Evolutionary conservation across 2,113 vertebrate genomes (phyloP), one percentile per base, ranked within the genome.

Genomic region (Synodontis membranacea): DNA sequence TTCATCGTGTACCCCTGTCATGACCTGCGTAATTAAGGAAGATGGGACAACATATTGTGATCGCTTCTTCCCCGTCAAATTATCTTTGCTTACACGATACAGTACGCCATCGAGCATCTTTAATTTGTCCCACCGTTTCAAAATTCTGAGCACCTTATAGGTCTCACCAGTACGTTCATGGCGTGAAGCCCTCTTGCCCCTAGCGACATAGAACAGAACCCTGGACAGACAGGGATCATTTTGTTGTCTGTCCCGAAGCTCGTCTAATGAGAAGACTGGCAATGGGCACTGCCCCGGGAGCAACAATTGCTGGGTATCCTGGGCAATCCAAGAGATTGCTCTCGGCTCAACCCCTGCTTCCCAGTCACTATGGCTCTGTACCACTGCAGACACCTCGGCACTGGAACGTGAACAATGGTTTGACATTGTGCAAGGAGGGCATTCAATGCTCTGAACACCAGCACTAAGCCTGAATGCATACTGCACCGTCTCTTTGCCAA

Each of bases 91-190:
- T 2, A 85, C 56, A 14, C 64, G 31, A 3, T 76, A 89, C 21
- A 89, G 58, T 6, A 89, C 10, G 0, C 62, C 76, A 34, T 89
- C 82, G 2, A 48, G 46, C 12, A 89, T 72, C 23, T 31, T 81
- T 0, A 89, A 25, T 34, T 89, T 86, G 6, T 46, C 52, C 85
- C 84, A 87, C 19, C 83, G 87, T n/a, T 86, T 88, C 1, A 83
- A 15, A 4, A 42, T 46, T 2, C 5, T 84, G 6, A 88, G 14
- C 1, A 54, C 44, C 15, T 31, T 19, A 21, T 9, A 23, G 2
- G 83, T 28, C 39, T 84, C 19, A 4, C 52, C 52, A 21, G 52
- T 6, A 21, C 19, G 4, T 2, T 56, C 52, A 56, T 5, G 4
- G 3, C 52, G 2, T 8, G 52, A 56, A 4, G 52, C 19, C 21